phyloP scores from a whole-genome alignment of 2,888 invertebrate species.

The Agonopterix alstromeriana region DNA sequence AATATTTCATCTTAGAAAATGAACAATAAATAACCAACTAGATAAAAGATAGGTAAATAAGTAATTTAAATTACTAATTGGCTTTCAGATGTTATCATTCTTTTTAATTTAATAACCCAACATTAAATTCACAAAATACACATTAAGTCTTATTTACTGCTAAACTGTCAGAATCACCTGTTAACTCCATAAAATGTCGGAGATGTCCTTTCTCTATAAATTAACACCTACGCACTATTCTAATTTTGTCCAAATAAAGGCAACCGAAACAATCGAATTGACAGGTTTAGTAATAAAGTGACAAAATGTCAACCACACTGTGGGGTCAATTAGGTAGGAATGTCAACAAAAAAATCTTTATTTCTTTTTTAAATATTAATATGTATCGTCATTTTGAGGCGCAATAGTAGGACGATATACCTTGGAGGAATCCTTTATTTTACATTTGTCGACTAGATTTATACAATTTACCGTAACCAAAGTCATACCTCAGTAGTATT shows the following conservation, averaged over 20 bases:
- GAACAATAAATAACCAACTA: neutral
- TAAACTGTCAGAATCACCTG: neutral
- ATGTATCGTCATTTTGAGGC: too few species aligned
- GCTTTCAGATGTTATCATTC: too few species aligned
- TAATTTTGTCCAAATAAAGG: neutral
- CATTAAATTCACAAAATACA: too few species aligned
- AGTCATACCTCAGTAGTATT: too few species aligned
- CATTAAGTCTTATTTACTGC: neutral
- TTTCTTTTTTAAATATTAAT: too few species aligned
- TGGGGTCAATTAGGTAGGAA: constrained; percentile 4
- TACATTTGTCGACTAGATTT: too few species aligned
- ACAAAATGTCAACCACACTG: constrained; percentile 1
- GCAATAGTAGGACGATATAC: too few species aligned
- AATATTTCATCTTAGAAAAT: neutral
- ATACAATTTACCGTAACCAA: too few species aligned
- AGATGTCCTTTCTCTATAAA: constrained; percentile 1
- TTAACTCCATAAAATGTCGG: neutral
- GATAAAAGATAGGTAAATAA: too few species aligned
- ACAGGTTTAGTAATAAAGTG: constrained; percentile 5
- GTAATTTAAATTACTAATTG: too few species aligned
- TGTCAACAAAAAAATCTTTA: neutral
- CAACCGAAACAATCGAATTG: constrained; percentile 5
- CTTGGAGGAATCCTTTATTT: too few species aligned
- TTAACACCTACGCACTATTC: constrained; percentile 1
- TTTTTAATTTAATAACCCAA: too few species aligned